A percentile compares a stretch with the other conserved stretches of the same genome.
phyloP scores from a whole-genome alignment of 2,113 vertebrate genomes.

The Rhineura floridana region DNA sequence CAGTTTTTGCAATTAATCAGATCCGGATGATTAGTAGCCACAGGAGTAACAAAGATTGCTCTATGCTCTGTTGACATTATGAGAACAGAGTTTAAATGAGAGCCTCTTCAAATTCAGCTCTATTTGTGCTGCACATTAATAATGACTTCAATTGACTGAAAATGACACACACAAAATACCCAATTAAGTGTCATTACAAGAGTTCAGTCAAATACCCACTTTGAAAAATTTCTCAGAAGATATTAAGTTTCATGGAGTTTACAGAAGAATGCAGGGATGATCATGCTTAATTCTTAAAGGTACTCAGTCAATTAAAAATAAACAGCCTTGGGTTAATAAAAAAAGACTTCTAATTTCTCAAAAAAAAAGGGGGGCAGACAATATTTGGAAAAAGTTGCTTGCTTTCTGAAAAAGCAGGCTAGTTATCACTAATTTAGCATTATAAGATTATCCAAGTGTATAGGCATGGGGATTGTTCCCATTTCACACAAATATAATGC shows the following conservation, averaged over 20 bases:
- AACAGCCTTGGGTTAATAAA: slow-evolving; percentile 18
- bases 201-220: slow-evolving; percentile 48
- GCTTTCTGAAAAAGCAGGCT: background rate
- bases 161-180: slow-evolving; percentile 40
- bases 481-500: background rate
- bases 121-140: slow-evolving; percentile 59
- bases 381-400: background rate
- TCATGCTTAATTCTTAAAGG: slow-evolving; percentile 52
- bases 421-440: background rate
- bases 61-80: slow-evolving; percentile 51
- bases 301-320: slow-evolving; percentile 29
- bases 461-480: background rate
- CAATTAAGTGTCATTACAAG: slow-evolving; percentile 65
- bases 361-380: slow-evolving; percentile 32
- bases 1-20: slow-evolving; percentile 53
- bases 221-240: slow-evolving; percentile 51
- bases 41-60: slow-evolving; percentile 34
- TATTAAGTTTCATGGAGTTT: slow-evolving; percentile 53
- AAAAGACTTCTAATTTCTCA: slow-evolving; percentile 34
- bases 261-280: slow-evolving; percentile 19
- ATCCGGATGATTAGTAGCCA: slow-evolving; percentile 49
- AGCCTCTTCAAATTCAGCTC: slow-evolving; percentile 57
- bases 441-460: background rate
- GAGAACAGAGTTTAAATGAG: slow-evolving; percentile 51
- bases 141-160: slow-evolving; percentile 62